phyloP scores from a whole-genome alignment of 2,797 vertebrate species.

The Rhyacichthys aspro region DNA sequence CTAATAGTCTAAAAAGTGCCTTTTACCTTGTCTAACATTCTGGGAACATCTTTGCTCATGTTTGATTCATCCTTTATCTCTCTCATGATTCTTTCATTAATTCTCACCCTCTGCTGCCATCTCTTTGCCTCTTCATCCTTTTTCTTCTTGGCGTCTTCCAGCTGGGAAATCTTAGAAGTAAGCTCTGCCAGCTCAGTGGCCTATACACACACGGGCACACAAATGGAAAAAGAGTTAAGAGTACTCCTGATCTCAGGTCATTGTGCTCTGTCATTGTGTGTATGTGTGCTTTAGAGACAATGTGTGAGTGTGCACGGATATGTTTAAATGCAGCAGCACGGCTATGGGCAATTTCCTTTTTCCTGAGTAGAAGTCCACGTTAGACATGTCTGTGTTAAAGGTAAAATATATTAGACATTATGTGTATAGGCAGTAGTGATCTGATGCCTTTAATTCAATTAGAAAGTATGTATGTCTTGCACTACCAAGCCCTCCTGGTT shows the following conservation, averaged over 20 bases:
- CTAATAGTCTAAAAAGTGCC: slow-evolving; percentile 10
- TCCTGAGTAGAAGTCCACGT: not conserved
- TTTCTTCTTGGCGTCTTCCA: slow-evolving; percentile 93
- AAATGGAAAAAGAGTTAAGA: slow-evolving; percentile 60
- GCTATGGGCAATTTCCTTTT: slow-evolving; percentile 6
- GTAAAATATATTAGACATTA: not conserved
- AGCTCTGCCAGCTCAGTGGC: slow-evolving; percentile 92
- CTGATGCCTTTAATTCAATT: slow-evolving; percentile 4
- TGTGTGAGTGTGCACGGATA: not conserved
- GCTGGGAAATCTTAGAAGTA: slow-evolving; percentile 90
- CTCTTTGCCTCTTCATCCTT: slow-evolving; percentile 90
- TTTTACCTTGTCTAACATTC: slow-evolving; percentile 40
- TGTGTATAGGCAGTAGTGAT: too few relatives aligned
- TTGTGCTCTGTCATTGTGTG: slow-evolving; percentile 41
- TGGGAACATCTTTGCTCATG: slow-evolving; percentile 44
- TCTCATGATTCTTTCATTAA: slow-evolving; percentile 47
- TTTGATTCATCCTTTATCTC: slow-evolving; percentile 58
- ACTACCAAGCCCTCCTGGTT: slow-evolving; percentile 91
- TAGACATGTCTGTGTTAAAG: not conserved
- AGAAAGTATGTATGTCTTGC: slow-evolving; percentile 8
- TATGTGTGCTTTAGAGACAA: slow-evolving; percentile 18
- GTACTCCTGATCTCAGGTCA: slow-evolving; percentile 59
- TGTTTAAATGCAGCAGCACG: slow-evolving; percentile 14
- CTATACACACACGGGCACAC: slow-evolving; percentile 77
- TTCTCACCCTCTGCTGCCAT: slow-evolving; percentile 94